phyloP scores from a whole-genome alignment of 2,797 vertebrate species.

The Premnoplex brunnescens region DNA sequence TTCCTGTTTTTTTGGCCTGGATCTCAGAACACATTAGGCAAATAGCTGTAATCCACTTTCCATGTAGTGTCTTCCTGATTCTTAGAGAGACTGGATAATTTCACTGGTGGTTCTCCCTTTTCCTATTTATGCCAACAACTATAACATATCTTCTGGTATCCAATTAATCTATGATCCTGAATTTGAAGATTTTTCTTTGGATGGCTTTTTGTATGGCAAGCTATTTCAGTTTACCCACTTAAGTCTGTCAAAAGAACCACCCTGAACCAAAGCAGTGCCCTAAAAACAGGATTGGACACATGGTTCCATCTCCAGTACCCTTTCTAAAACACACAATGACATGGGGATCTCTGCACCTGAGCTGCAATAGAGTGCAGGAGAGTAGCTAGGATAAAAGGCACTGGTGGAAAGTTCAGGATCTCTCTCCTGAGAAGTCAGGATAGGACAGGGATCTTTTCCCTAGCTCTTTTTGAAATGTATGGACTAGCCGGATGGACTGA shows the following conservation, averaged over 20 bases:
- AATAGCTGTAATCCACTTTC: neutral
- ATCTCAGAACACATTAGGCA: neutral
- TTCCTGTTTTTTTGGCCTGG: neutral
- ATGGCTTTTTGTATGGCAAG: neutral
- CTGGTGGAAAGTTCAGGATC: neutral
- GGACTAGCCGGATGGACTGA: neutral
- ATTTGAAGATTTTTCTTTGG: neutral
- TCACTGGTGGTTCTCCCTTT: neutral
- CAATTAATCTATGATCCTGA: neutral
- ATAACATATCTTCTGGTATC: neutral
- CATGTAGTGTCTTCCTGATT: neutral
- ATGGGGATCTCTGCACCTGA: neutral
- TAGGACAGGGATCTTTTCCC: neutral
- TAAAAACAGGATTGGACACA: fast-evolving
- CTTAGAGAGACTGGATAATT: neutral
- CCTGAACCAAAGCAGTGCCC: neutral
- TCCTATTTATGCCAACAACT: neutral
- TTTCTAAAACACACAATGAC: neutral
- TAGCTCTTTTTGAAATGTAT: neutral
- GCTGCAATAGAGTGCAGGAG: neutral
- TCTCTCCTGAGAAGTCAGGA: neutral
- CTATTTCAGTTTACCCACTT: neutral
- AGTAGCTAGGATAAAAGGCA: fast-evolving
- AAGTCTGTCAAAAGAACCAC: neutral
- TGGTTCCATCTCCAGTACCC: neutral